Evolutionary conservation across 2,113 vertebrate genomes (phyloP).

Genomic region (Coryphaenoides rupestris): DNA sequence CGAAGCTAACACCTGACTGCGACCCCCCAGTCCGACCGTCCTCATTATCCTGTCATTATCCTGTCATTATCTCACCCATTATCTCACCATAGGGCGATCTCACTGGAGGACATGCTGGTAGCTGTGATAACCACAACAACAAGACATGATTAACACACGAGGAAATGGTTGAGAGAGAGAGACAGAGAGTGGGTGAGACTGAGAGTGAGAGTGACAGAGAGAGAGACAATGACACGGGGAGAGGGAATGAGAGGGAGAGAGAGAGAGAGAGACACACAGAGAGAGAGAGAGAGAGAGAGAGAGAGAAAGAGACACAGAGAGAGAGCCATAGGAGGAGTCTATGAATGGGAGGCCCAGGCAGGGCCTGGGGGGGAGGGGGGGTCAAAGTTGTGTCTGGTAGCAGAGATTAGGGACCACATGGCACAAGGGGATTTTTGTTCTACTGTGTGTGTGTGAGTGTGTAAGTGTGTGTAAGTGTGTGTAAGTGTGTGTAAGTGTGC

Average conservation of each 20-base stretch:
- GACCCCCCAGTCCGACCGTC: no score
- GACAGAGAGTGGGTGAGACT: background rate
- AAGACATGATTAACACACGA: background rate
- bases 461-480: constrained; percentile 16
- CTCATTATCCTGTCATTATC: no score
- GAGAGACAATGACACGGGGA: constrained; percentile 23
- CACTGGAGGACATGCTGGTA: no score
- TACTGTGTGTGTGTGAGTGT: constrained; percentile 23
- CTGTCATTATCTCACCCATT: no score
- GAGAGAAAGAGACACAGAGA: constrained; percentile 23
- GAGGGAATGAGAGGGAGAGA: constrained; percentile 10
- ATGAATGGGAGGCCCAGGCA: constrained; percentile 42
- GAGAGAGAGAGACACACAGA: background rate
- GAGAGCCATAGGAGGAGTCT: no score
- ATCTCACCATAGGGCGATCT: no score
- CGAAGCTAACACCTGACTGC: no score
- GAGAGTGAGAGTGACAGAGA: constrained; percentile 10
- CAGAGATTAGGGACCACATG: constrained; percentile 58
- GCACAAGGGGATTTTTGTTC: constrained; percentile 59
- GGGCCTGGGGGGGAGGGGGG: constrained; percentile 13
- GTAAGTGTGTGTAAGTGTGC: constrained; percentile 17
- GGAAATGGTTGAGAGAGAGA: background rate
- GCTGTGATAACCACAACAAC: no score
- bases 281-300: constrained; percentile 11
- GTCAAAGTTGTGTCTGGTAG: constrained; percentile 60